phyloP scores from a whole-genome alignment of 1,140 invertebrate genomes.

The Nomia melanderi region DNA sequence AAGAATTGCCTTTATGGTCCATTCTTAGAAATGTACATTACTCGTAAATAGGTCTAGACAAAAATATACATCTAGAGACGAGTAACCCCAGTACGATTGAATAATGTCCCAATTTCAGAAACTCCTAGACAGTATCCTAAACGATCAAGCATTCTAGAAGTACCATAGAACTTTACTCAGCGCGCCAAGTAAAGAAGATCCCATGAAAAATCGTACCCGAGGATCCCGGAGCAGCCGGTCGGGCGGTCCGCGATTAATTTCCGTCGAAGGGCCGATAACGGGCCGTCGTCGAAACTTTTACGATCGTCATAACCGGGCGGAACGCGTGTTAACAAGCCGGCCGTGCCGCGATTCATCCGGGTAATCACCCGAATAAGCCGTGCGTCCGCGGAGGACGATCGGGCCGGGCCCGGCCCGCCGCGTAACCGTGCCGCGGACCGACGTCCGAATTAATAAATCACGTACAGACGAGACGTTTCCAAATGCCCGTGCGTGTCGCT shows the following conservation, averaged over 20 bases:
- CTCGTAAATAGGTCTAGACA: no score
- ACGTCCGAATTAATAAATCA: slow-evolving; percentile 52
- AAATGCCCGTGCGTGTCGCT: slow-evolving; percentile 48
- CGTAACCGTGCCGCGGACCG: not conserved
- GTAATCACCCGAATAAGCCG: slow-evolving; percentile 7
- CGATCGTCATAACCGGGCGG: not conserved
- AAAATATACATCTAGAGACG: no score
- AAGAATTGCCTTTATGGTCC: no score
- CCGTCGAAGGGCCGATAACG: not conserved
- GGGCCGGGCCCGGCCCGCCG: not conserved
- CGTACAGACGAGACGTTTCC: slow-evolving; percentile 47
- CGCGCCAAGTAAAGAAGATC: no score
- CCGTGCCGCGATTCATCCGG: not conserved
- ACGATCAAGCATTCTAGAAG: no score
- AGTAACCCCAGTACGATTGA: no score
- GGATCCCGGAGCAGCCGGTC: no score
- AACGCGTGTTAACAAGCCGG: slow-evolving; percentile 20
- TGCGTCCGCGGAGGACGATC: not conserved
- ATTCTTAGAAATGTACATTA: no score
- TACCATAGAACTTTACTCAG: no score
- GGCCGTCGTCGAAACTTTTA: not conserved
- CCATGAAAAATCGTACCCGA: no score
- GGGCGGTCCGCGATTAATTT: not conserved
- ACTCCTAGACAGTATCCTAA: no score
- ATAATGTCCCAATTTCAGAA: no score